Evolutionary conservation across 1,140 invertebrate species (phyloP), one percentile per base, ranked within the genome.

Genomic region (Reticulitermes speratus): DNA sequence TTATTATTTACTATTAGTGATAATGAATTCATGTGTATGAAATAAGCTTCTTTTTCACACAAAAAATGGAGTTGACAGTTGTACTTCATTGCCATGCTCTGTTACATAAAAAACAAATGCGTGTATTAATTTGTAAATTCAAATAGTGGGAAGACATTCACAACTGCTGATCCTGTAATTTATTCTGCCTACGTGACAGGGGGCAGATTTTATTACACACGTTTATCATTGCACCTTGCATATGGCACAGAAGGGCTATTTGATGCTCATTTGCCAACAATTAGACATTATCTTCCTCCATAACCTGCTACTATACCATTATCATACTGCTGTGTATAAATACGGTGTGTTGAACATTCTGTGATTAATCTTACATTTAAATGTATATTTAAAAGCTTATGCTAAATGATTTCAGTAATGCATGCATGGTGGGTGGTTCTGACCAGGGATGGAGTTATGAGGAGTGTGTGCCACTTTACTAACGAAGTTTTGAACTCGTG

Each of bases 341-440:
- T 30, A 75, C n/a, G n/a, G n/a, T 30, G 25, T 6, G 65, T 85
- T 44, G 32, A 82, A 82, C 30, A 82, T 85, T 81, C 84, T 11
- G 32, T 55, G 48, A 48, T 44, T 55, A 85, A 45, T 85, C 44
- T 44, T 87, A 82, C 65, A n/a, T 82, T 69, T 38, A 83, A 84
- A 85, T 87, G 88, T 89, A 14, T 25, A 85, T 44, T 87, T 82
- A 69, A 75, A 25, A 75, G 65, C 65, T 75, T 75, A 6, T n/a
- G 25, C 25, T 75, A 75, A 75, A 19, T 25, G n/a, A 30, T 30
- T 75, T 9, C 65, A 75, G 65, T 30, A n/a, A 75, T 75, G 65
- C 65, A 75, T 75, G 65, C n/a, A 75, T 75, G n/a, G 8, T 8
- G 25, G 14, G 25, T 75, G 65, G 14, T n/a, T 75, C 65, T 75